These are phyloP conservation scores for Phoeniculus purpureus DNA, from an alignment of 2,797 vertebrate genomes.

Conservation along the genomic window DNA sequence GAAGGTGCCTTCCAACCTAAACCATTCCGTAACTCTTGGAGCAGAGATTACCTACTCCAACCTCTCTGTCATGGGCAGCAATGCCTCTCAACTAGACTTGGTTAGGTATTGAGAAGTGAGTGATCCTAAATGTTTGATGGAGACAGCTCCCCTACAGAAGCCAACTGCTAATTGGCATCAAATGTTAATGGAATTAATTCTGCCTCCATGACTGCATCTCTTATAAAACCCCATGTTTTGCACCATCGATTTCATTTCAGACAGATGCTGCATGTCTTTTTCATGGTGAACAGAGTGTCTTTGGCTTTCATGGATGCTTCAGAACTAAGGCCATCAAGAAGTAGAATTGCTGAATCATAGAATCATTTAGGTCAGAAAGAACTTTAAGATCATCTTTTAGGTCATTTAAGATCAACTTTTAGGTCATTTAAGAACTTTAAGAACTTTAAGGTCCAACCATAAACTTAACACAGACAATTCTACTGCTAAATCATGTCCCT, in stretches of 20 bases:
- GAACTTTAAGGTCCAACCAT: too few relatives aligned
- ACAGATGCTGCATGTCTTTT: neutral
- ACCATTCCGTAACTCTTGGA: too few relatives aligned
- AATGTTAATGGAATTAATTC: slow-evolving; percentile 61
- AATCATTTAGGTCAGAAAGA: too few relatives aligned
- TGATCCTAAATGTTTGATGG: slow-evolving; percentile 14
- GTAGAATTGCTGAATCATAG: neutral
- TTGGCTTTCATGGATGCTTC: neutral
- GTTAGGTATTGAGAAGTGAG: slow-evolving; percentile 47
- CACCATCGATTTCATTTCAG: neutral
- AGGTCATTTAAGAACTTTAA: too few relatives aligned
- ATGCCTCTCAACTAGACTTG: too few relatives aligned
- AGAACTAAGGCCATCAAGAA: neutral
- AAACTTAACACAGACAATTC: too few relatives aligned
- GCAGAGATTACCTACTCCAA: too few relatives aligned
- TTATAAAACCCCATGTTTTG: neutral
- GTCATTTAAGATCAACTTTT: too few relatives aligned
- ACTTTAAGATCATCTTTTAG: neutral
- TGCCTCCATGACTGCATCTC: neutral
- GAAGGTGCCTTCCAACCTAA: too few relatives aligned
- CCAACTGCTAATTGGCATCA: slow-evolving; percentile 58
- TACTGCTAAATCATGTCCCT: neutral
- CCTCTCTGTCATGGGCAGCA: too few relatives aligned
- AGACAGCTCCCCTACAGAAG: neutral
- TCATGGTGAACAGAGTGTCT: neutral